Conservation (phyloP, 2,113 vertebrate genomes). For the Prunella himalayana region DNA sequence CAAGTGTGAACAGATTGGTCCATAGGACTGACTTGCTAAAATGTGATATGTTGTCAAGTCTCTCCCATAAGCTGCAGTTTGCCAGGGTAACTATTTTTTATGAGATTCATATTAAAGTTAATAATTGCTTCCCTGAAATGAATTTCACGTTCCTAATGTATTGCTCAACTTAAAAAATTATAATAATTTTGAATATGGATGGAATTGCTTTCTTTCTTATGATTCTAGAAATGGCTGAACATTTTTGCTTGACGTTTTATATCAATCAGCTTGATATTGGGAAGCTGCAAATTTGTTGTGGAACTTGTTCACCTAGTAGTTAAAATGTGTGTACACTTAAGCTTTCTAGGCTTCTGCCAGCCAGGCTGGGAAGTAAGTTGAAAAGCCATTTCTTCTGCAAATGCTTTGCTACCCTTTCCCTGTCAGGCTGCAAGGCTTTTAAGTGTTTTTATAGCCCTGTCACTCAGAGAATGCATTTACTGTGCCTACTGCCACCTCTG, state of each 20-base stretch:
- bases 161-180: neutral
- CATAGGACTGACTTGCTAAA: neutral
- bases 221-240: neutral
- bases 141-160: neutral
- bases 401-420: neutral
- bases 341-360: neutral
- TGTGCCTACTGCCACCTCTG: neutral
- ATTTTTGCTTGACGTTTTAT: neutral
- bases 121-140: neutral
- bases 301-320: neutral
- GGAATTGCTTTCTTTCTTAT: neutral
- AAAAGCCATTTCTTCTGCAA: neutral
- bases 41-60: neutral
- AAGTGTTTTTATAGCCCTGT: neutral
- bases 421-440: neutral
- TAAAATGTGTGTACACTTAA: fast-evolving
- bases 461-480: neutral
- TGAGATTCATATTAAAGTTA: neutral
- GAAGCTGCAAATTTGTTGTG: neutral
- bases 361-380: neutral
- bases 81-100: neutral
- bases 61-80: neutral
- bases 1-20: neutral
- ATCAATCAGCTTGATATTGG: neutral
- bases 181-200: neutral